A percentile compares a stretch with the other conserved stretches of the same genome.
phyloP scores from a whole-genome alignment of 92 coral and sea anemone genomes.

The Pocillopora grandis region DNA sequence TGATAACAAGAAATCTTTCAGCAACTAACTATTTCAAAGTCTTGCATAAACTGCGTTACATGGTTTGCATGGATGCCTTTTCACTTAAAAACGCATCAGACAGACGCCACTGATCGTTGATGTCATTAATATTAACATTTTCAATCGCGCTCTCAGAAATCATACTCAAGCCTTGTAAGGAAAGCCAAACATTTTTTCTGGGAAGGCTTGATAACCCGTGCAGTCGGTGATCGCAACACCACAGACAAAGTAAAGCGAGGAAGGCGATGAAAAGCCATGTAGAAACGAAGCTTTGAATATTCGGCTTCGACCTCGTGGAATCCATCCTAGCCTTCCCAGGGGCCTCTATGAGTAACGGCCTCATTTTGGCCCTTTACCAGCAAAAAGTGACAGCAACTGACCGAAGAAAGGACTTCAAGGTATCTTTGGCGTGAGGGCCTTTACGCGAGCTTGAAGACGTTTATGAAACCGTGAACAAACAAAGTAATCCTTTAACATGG shows the following conservation, averaged over 20 bases:
- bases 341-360: neutral
- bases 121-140: too few relatives aligned
- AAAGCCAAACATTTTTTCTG: neutral
- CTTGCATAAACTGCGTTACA: too few relatives aligned
- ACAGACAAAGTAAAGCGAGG: neutral
- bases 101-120: too few relatives aligned
- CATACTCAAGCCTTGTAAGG: too few relatives aligned
- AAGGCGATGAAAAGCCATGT: neutral
- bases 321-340: neutral
- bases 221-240: neutral
- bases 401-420: neutral
- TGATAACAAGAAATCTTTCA: too few relatives aligned
- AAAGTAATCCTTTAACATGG: slow-evolving; percentile 8
- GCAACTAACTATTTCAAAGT: too few relatives aligned
- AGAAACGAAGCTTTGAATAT: neutral
- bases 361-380: neutral
- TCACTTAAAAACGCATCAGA: too few relatives aligned
- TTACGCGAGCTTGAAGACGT: neutral
- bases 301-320: neutral
- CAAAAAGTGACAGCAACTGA: neutral
- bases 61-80: too few relatives aligned
- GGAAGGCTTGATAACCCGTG: neutral
- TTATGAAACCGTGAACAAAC: neutral
- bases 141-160: too few relatives aligned
- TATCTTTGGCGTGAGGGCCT: neutral